phyloP scores from a whole-genome alignment of 2,113 vertebrate genomes.

The Aldabrachelys gigantea region DNA sequence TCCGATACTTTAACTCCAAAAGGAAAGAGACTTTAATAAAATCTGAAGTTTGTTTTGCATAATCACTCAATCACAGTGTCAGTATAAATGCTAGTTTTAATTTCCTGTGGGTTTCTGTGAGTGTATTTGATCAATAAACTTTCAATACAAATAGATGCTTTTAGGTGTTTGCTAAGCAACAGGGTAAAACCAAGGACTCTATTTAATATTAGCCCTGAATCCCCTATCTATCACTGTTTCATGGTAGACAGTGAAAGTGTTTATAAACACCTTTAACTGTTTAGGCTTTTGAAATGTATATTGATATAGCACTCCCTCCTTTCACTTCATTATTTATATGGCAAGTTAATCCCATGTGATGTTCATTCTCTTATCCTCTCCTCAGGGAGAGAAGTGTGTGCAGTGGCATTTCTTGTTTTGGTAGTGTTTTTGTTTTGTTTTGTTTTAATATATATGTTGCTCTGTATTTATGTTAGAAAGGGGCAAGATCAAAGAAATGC shows the following conservation, averaged over 20 bases:
- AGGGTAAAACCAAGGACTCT: not conserved
- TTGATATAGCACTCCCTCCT: not conserved
- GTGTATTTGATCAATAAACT: not conserved
- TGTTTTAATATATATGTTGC: too few relatives aligned
- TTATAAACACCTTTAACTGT: not conserved
- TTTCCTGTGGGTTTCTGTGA: not conserved
- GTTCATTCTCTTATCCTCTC: not conserved
- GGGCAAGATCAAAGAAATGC: too few relatives aligned
- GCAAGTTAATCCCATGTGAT: not conserved
- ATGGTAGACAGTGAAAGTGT: not conserved
- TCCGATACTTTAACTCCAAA: not conserved
- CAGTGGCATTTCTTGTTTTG: not conserved
- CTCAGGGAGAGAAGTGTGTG: not conserved
- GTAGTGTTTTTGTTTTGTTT: too few relatives aligned
- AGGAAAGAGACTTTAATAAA: not conserved
- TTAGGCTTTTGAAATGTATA: not conserved
- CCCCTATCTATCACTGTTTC: not conserved
- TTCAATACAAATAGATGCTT: not conserved
- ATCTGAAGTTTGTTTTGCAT: not conserved
- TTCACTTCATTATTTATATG: not conserved
- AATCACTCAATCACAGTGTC: not conserved
- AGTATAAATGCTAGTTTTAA: not conserved
- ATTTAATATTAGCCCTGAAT: not conserved
- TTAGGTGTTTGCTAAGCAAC: not conserved
- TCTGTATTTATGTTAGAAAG: too few relatives aligned